A percentile compares a stretch with the other conserved stretches of the same genome.
phyloP scores from a whole-genome alignment of 2,888 invertebrate genomes.

The Craniophora ligustri region DNA sequence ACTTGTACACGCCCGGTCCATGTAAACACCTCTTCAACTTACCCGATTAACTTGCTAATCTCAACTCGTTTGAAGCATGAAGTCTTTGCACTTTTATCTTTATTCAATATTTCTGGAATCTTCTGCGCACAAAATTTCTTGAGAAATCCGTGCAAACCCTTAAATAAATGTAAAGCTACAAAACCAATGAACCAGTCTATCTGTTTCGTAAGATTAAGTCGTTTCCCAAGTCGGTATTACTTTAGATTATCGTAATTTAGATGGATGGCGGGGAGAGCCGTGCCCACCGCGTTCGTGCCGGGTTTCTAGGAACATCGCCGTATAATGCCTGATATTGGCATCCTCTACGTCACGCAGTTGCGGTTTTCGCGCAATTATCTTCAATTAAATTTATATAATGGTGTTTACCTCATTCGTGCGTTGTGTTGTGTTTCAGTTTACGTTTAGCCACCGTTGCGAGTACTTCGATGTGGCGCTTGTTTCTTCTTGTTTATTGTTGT shows the following conservation, averaged over 20 bases:
- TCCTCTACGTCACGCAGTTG: slow-evolving; percentile 69
- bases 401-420: slow-evolving; percentile 70
- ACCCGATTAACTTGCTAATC: slow-evolving; percentile 32
- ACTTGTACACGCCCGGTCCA: slow-evolving; percentile 1
- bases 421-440: slow-evolving; percentile 74
- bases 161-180: slow-evolving; percentile 6
- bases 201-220: slow-evolving; percentile 31
- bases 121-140: background rate
- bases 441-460: slow-evolving; percentile 57
- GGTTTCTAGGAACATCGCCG: slow-evolving; percentile 64
- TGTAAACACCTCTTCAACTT: slow-evolving; percentile 30
- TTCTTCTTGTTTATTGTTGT: slow-evolving; percentile 21
- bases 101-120: slow-evolving; percentile 15
- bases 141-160: slow-evolving; percentile 5
- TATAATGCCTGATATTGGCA: slow-evolving; percentile 60
- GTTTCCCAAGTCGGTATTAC: slow-evolving; percentile 50
- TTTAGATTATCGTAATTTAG: slow-evolving; percentile 70
- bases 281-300: slow-evolving; percentile 56
- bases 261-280: slow-evolving; percentile 68
- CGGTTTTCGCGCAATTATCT: slow-evolving; percentile 79
- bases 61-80: slow-evolving; percentile 23
- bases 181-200: slow-evolving; percentile 15
- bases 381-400: slow-evolving; percentile 81
- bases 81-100: slow-evolving; percentile 15
- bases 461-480: slow-evolving; percentile 29